Percentiles rank a stretch among this genome's conserved stretches.
phyloP scores from a whole-genome alignment of 2,888 invertebrate genomes.

The Shargacucullia verbasci region DNA sequence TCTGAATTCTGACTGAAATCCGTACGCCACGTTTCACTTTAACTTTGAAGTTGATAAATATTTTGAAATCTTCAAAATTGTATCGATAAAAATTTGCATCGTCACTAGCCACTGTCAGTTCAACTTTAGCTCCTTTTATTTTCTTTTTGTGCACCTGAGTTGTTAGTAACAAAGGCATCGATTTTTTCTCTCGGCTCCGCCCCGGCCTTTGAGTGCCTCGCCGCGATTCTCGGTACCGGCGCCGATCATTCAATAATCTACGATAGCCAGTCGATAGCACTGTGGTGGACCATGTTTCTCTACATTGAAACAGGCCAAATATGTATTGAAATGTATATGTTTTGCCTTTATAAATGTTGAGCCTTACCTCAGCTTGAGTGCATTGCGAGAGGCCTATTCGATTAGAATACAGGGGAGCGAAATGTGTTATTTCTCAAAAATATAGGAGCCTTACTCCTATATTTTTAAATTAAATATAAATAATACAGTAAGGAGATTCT shows the following conservation, averaged over 20 bases:
- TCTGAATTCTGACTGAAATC: no score
- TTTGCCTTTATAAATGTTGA: no score
- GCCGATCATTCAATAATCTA: conserved; percentile 81
- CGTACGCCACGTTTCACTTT: no score
- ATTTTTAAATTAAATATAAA: no score
- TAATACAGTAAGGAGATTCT: no score
- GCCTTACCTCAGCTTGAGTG: no score
- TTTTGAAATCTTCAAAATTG: conserved; percentile 24
- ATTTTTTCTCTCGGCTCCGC: conserved; percentile 80
- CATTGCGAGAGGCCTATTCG: no score
- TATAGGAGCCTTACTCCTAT: no score
- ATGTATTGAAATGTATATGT: no score
- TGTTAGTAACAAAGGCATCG: conserved; percentile 87
- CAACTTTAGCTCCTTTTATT: conserved; percentile 73
- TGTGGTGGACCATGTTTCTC: conserved; percentile 47
- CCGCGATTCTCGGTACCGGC: conserved; percentile 81
- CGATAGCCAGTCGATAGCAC: conserved; percentile 66
- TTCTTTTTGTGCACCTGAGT: conserved; percentile 86
- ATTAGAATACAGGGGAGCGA: no score
- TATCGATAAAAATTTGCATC: conserved; percentile 75
- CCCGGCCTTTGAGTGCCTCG: conserved; percentile 79
- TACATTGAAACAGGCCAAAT: conserved; percentile 39
- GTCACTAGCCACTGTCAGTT: conserved; percentile 73
- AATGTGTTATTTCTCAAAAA: no score
- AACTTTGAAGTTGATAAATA: background rate